Evolutionary conservation across 2,797 vertebrate species (phyloP).

Genomic region (Ispidina lecontei): DNA sequence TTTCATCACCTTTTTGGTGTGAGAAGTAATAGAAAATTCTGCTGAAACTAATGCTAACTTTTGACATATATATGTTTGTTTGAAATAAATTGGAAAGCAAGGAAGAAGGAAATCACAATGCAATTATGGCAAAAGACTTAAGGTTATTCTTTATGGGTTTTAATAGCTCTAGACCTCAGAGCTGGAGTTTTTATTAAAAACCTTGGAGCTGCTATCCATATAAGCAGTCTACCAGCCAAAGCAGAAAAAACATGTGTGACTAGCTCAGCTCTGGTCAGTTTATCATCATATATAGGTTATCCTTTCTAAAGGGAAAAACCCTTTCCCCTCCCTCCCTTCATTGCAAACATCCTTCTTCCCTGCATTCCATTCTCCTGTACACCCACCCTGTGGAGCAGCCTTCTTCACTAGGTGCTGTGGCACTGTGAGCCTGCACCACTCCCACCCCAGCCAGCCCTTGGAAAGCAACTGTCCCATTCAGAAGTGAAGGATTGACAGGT

Average conservation of each 20-base stretch:
- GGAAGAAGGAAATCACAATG: not conserved
- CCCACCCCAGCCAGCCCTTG: not conserved
- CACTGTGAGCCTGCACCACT: not conserved
- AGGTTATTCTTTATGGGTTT: not conserved
- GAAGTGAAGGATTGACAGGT: rapidly evolving
- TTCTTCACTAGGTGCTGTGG: not conserved
- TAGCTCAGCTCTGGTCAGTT: not conserved
- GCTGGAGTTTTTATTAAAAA: not conserved
- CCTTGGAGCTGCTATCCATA: not conserved
- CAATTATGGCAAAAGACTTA: not conserved
- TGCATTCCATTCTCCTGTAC: not conserved
- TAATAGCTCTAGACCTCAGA: not conserved
- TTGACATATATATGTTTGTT: not conserved
- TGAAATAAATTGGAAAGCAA: not conserved
- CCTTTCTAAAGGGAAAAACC: not conserved
- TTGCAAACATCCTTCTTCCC: slow-evolving; percentile 44
- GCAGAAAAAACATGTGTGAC: not conserved
- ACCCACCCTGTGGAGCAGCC: not conserved
- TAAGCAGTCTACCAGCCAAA: not conserved
- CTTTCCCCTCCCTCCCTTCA: not conserved
- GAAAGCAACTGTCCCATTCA: rapidly evolving
- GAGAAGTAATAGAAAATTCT: not conserved
- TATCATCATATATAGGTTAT: not conserved
- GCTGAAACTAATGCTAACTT: not conserved
- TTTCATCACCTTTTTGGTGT: not conserved